Evolutionary conservation across 2,797 vertebrate species (phyloP), one percentile per base, ranked within the genome.

Genomic region (Cryptoblepharus egeriae): DNA sequence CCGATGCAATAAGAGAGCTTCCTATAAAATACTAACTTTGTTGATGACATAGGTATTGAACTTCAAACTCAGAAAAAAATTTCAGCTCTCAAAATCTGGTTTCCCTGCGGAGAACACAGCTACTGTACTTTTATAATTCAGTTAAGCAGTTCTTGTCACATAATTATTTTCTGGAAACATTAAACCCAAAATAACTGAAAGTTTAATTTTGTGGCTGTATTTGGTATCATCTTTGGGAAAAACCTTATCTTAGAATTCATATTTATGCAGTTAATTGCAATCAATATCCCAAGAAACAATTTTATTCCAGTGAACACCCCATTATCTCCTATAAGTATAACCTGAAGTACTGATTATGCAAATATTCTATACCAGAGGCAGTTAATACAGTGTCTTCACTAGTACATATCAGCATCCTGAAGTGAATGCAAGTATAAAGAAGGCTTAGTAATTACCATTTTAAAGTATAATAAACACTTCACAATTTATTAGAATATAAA

Each of bases 391-490:
- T 79, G 77, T 73, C 85, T 89, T 71, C 72, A 71, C 42, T 75
- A 79, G 85, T 42, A 89, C 90, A 89, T 83, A 88, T 91, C 90
- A 93, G 83, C 90, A 88, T 93, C 88, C 83, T 85, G 79, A 65
- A 75, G 87, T 89, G 91, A 92, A 92, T 92, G 92, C 88, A 82
- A 75, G 89, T 49, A 42, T 30, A 81, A 52, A 37, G 60, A 77
- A 79, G 63, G 78, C 90, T 78, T 83, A 87, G 88, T 90, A 91
- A 94, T 93, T 93, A 92, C 86, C 87, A 89, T 90, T 91, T 89
- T 88, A 92, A 93, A 92, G 91, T 88, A 91, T 91, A 93, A 92
- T 91, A 93, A 93, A 87, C 86, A 91, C 77, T 87, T 92, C 79
- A 81, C 92, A 91, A 61, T 73, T 85, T 74, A 85, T 49, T 77